Base-by-base conservation (phyloP, 2,797 vertebrate genomes). In the Anabacerthia variegaticeps region DNA sequence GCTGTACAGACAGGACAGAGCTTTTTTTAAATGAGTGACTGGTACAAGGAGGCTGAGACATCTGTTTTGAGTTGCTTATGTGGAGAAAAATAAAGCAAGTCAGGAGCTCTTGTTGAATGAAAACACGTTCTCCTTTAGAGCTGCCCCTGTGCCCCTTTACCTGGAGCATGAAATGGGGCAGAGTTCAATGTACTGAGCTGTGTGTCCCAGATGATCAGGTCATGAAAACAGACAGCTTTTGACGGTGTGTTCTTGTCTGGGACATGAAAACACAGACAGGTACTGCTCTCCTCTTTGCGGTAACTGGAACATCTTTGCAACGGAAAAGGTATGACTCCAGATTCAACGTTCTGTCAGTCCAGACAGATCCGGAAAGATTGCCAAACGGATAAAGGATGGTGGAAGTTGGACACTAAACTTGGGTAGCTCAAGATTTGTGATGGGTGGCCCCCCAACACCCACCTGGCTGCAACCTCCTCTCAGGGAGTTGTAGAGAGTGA, bases 11-110 rank as follows among this genome's bases (percentile, higher is more conserved):
- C 8, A 63, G 73, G 52, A 58, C 78, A 82, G 51, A 75, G 87
- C 91, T 93, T 86, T 62, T 96, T 62, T 32, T 79, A 34, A 37
- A 51, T 54, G 55, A 85, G 87, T 75, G 91, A 66, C 95, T 95
- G 95, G 93, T 91, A 95, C 95, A 32, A 92, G 75, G 73, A 89
- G 91, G 75, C 68, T 52, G 61, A 75, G 75, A 43, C 91, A 78
- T 91, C 92, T 83, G 92, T 12, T 88, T 58, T 27, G 23, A 54
- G 24, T 30, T 6, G 52, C 56, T 68, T 82, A 39, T 6, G 4
- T n/a, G 46, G 34, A 51, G 41, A 43, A 34, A 85, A 89, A 90
- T 37, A 55, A 34, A 62, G 43, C 71, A 43, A 87, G 20, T 34
- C 43, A 34, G 85, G 46, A 83, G 63, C 44, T 91, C 4, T 22